Percentiles rank a stretch among this genome's conserved stretches.
phyloP scores from a whole-genome alignment of 2,797 vertebrate genomes.

The Mallotus villosus region DNA sequence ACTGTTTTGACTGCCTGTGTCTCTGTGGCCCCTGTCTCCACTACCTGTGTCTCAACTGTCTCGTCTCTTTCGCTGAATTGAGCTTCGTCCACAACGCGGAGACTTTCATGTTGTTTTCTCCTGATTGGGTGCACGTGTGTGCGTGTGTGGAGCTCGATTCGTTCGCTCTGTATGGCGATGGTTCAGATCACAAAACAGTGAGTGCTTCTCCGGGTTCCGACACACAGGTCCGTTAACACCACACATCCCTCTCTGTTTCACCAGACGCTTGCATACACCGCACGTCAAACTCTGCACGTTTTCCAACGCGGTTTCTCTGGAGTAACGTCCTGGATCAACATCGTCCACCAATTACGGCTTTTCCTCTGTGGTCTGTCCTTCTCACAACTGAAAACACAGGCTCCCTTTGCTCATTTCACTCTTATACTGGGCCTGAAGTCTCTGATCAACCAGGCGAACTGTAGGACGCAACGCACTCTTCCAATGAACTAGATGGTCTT shows the following conservation, averaged over 20 bases:
- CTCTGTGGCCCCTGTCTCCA: no score
- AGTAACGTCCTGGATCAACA: not conserved
- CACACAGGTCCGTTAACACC: not conserved
- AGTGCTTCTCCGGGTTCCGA: not conserved
- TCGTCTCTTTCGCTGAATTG: not conserved
- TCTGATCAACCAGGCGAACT: not conserved
- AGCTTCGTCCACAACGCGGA: not conserved
- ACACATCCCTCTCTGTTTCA: no score
- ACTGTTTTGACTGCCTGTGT: no score
- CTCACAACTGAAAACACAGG: not conserved
- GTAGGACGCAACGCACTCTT: not conserved
- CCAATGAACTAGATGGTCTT: not conserved
- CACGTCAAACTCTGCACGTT: no score
- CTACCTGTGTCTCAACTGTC: no score
- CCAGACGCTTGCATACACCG: no score
- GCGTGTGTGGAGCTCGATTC: constrained; percentile 25
- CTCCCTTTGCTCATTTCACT: not conserved
- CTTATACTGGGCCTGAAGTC: not conserved
- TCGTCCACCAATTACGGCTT: not conserved
- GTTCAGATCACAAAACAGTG: no score
- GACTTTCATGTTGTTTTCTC: not conserved
- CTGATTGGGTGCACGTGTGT: not conserved
- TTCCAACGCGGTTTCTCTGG: not conserved
- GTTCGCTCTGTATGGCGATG: no score
- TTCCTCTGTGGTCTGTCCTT: not conserved